Evolutionary conservation across 2,888 invertebrate species (phyloP), one percentile per base, ranked within the genome.

Genomic region (Tetragonula carbonaria): DNA sequence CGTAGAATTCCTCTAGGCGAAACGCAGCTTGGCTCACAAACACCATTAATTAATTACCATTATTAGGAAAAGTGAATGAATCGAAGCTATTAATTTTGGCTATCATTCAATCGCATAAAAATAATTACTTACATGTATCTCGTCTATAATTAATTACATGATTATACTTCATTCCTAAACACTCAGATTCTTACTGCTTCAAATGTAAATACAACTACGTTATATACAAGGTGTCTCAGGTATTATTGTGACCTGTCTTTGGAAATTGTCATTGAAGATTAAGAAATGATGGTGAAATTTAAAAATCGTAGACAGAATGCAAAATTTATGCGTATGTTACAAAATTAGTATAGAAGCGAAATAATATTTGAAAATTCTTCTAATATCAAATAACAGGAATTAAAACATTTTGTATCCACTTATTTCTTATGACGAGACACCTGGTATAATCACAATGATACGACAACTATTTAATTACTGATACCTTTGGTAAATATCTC

Each of bases 101-200:
- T 82, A 74, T 70, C 74, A 50, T 82, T 77, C 74, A 77, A 85
- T 75, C 78, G 77, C 85, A 87, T 87, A 87, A 88, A 85, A 88
- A 86, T 85, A 85, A 88, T 84, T 85, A 86, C 84, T 84, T 87
- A 86, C 76, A 82, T 79, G 70, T 89, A 89, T 85, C 80, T 88
- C 77, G 62, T 82, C 85, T 84, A 87, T 80, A 74, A 83, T 87
- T 86, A 89, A 91, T 91, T 85, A 90, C 87, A 89, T 74, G 87
- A 85, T 90, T 84, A 90, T 88, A 89, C 86, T 86, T 88, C 83
- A 91, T 50, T 87, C 80, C 88, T 91, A 92, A 90, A 92, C 91
- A 91, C 85, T 91, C 91, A 92, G 90, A 92, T 88, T 88, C 90
- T 90, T 90, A 88, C 88, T 87, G 88, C 88, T 90, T 87, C 81